Conservation (phyloP, 2,888 invertebrate species). For the Coecobrya sp. region DNA sequence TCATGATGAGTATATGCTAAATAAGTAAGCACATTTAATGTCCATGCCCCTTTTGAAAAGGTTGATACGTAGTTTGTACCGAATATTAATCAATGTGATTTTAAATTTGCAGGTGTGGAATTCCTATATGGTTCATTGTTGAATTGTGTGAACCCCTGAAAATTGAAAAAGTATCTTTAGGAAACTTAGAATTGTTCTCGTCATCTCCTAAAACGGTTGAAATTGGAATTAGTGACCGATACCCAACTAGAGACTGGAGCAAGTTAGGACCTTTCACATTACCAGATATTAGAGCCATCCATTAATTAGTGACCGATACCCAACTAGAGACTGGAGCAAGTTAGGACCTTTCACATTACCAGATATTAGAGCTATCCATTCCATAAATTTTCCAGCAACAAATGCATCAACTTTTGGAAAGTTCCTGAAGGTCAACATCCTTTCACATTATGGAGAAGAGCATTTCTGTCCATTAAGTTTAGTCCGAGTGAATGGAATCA, state of each 20-base stretch:
- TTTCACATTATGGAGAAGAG: conserved; percentile 98
- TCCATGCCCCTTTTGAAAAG: too few relatives aligned
- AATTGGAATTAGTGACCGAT: conserved; percentile 95
- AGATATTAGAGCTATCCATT: conserved; percentile 85
- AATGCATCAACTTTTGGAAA: conserved; percentile 87
- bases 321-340: conserved; percentile 90
- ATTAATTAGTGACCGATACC: conserved; percentile 93
- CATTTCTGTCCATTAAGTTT: conserved; percentile 99
- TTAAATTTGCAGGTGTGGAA: conserved; percentile 91
- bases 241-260: conserved; percentile 91
- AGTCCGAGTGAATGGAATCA: conserved; percentile 97
- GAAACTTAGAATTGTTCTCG: conserved; percentile 99
- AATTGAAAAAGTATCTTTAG: conserved; percentile 93
- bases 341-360: conserved; percentile 85
- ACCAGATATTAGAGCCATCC: conserved; percentile 85
- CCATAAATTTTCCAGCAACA: conserved; percentile 84
- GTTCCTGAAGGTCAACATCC: conserved; percentile 91
- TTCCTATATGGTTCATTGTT: conserved; percentile 97
- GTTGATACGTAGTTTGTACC: too few relatives aligned
- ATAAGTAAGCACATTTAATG: conserved; percentile 90
- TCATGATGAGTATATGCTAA: conserved; percentile 99
- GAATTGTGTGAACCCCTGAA: conserved; percentile 99
- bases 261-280: conserved; percentile 84
- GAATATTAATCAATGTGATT: too few relatives aligned
- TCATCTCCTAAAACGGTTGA: conserved; percentile 98